Evolutionary conservation across 2,113 vertebrate genomes (phyloP).

Genomic region (Trogon surrucura): DNA sequence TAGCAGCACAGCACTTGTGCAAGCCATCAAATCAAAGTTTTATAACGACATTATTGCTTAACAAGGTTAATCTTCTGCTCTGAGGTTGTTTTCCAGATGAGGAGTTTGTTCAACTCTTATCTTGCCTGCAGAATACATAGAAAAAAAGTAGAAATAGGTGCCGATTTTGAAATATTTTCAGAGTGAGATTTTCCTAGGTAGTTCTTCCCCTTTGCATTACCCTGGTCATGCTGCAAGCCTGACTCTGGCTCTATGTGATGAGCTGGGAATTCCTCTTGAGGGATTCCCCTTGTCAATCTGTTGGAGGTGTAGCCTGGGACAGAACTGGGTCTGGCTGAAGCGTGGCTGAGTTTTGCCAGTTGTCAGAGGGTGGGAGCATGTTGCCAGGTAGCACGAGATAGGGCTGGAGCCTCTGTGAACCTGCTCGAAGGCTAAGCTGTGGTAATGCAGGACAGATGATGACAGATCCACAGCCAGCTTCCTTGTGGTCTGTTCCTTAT

Average conservation of each 20-base stretch:
- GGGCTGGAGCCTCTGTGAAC: not conserved
- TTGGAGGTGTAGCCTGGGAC: not conserved
- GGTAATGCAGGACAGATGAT: not conserved
- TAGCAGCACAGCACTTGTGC: not conserved
- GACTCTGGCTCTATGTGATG: not conserved
- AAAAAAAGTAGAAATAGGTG: not conserved
- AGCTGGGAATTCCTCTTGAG: not conserved
- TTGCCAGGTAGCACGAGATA: not conserved
- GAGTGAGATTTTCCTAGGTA: fast-evolving
- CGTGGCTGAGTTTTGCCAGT: not conserved
- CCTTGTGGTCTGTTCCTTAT: not conserved
- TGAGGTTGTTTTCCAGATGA: not conserved
- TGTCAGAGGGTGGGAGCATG: not conserved
- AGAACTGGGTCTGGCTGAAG: not conserved
- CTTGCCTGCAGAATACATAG: not conserved
- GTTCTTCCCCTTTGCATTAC: not conserved
- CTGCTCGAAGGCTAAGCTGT: not conserved
- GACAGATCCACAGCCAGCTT: not conserved
- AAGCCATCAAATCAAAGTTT: not conserved
- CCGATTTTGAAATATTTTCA: not conserved
- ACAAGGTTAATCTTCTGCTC: not conserved
- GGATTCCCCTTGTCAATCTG: not conserved
- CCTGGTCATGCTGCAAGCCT: not conserved
- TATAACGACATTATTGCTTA: not conserved
- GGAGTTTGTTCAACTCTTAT: not conserved